Base-by-base conservation (phyloP, 2,797 vertebrate species). In the Buphagus erythrorhynchus region DNA sequence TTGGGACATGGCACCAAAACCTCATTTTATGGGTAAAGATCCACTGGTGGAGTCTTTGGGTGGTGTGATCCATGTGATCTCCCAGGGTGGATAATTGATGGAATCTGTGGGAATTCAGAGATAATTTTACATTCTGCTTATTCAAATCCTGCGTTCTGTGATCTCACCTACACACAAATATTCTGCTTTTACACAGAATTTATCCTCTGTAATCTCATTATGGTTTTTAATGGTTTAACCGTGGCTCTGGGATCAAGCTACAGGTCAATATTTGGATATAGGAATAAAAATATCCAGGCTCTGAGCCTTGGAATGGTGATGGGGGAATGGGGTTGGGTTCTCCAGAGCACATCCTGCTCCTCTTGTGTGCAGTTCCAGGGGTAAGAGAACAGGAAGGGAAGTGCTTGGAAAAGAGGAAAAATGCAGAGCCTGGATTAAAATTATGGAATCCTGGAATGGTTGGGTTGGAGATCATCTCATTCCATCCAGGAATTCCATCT, bases 21-120 rank as follows among this genome's bases (percentile, higher is more conserved):
- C 0, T 16, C 4, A 5, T 43, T 15, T 18, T 2, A 0, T 2
- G 6, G 74, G 49, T 9, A 0, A 19, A 46, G 28, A 48, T 40
- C 28, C 0, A 0, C 58, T 35, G 12, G 4, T 21, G 71, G 76
- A 81, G 22, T 8, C 42, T 3, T 6, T 4, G 61, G 25, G 1
- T 33, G 11, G 40, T 3, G 35, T 5, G 83, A n/a, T 24, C 16
- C 1, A 1, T 4, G 1, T 57, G 66, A n/a, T 28, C 19, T 49
- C 75, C 48, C 57, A 45, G 36, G 4, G 36, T 12, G 57, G 62
- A 12, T 33, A 16, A 31, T 13, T 40, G 6, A 0, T 52, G 72
- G 20, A 2, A 28, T 43, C 31, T 58, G 1, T 28, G 17, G 5
- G 59, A 61, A 31, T 29, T 1, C 0, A 0, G 40, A 16, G 73